Evolutionary conservation across 64 coral and sea anemone genomes (phyloP).

Genomic region (Montipora capricornis): DNA sequence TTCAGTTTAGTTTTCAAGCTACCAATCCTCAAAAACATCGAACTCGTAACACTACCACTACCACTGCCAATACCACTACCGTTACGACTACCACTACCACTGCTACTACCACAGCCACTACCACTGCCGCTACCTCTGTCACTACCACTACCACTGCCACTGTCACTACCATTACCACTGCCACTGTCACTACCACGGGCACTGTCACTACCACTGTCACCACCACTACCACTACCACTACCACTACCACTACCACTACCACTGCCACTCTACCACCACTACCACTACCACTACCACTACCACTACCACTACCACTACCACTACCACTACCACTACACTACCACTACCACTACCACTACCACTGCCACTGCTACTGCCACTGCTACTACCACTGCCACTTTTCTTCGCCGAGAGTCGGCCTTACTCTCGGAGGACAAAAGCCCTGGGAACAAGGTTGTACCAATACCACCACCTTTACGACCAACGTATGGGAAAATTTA

Average conservation of each 20-base stretch:
- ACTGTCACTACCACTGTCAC: background rate
- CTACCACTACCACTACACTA: background rate
- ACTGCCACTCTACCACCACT: too few species aligned
- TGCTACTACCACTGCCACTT: background rate
- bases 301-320: background rate
- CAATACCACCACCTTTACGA: background rate
- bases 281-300: background rate
- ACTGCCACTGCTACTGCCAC: background rate
- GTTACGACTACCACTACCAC: background rate
- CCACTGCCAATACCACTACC: too few species aligned
- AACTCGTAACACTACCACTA: too few species aligned
- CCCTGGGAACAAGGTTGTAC: background rate
- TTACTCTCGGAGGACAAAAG: too few species aligned
- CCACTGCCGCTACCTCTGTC: too few species aligned
- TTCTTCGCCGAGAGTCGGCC: background rate
- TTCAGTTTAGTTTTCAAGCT: too few species aligned
- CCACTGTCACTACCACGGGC: background rate
- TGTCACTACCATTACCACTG: too few species aligned
- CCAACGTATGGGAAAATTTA: too few species aligned
- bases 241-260: background rate
- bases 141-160: background rate
- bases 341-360: background rate
- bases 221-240: background rate
- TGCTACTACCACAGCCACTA: too few species aligned
- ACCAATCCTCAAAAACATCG: too few species aligned